These are phyloP conservation scores for Phrynocephalus vlangalii DNA, from an alignment of 2,797 vertebrate species.

Conservation along the genomic window DNA sequence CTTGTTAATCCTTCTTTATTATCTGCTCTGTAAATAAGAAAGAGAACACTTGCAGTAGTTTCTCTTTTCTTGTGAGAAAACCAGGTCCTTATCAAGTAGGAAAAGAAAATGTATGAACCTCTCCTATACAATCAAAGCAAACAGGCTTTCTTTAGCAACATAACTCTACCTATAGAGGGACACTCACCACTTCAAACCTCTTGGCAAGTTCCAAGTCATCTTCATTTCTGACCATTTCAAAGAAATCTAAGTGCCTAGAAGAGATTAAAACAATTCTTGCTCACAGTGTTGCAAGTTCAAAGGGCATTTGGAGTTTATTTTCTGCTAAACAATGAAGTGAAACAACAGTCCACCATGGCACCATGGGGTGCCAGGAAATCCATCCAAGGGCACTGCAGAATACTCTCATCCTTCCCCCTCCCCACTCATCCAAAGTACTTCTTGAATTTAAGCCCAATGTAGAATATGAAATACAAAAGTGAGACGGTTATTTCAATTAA, in stretches of 20 bases:
- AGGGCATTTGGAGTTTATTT: neutral
- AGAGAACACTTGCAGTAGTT: neutral
- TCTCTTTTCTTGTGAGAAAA: neutral
- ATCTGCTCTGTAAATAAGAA: neutral
- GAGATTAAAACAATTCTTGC: constrained; percentile 15
- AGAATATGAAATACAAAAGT: neutral
- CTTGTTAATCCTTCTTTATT: neutral
- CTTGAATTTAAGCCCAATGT: neutral
- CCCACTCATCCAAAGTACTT: neutral
- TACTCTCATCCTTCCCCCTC: too few relatives aligned
- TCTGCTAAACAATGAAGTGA: neutral
- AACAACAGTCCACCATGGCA: too few relatives aligned
- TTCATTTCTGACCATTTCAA: constrained; percentile 98
- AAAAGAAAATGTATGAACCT: neutral
- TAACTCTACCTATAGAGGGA: constrained; percentile 9
- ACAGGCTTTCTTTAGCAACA: constrained; percentile 16
- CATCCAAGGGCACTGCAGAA: too few relatives aligned
- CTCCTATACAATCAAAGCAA: neutral
- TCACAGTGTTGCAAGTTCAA: accelerated
- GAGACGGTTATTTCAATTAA: neutral
- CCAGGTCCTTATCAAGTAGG: neutral
- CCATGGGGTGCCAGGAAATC: too few relatives aligned
- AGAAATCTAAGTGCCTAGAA: constrained; percentile 95
- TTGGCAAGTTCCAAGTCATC: constrained; percentile 95
- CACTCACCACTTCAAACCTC: constrained; percentile 90